phyloP scores from a whole-genome alignment of 2,888 invertebrate species.

The Drepana falcataria region DNA sequence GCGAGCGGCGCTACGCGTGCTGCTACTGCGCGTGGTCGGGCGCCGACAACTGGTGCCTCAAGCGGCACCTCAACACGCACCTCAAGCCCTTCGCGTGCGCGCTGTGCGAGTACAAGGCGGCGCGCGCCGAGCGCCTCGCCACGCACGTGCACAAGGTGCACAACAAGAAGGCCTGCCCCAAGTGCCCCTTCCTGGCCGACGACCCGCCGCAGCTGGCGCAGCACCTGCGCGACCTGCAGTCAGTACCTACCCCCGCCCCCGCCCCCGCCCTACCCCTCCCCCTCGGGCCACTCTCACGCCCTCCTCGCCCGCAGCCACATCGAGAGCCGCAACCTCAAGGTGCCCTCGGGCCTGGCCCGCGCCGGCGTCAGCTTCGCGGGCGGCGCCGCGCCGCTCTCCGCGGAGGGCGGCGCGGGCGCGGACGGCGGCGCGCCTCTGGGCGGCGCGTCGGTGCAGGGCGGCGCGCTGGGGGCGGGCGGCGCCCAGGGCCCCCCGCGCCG shows the following conservation, averaged over 20 bases:
- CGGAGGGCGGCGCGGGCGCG: constrained; percentile 15
- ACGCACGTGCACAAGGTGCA: constrained; percentile 95
- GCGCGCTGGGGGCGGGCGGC: constrained; percentile 8
- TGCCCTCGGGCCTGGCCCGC: constrained; percentile 66
- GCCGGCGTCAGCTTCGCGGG: constrained; percentile 30
- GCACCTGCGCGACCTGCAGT: constrained; percentile 89
- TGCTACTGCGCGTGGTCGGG: constrained; percentile 96
- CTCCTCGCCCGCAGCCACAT: constrained; percentile 67
- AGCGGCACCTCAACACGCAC: constrained; percentile 94
- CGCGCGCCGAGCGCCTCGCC: constrained; percentile 91
- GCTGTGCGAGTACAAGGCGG: constrained; percentile 95
- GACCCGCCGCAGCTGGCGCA: constrained; percentile 87
- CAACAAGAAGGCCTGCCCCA: constrained; percentile 92
- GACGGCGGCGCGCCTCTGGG: constrained; percentile 8
- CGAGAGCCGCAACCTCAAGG: constrained; percentile 80
- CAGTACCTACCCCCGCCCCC: constrained; percentile 54
- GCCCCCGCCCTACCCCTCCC: background rate
- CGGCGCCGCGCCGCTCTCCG: constrained; percentile 23
- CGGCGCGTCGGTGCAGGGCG: constrained; percentile 13
- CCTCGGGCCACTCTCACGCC: background rate
- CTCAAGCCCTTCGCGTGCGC: constrained; percentile 94
- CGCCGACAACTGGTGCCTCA: constrained; percentile 95
- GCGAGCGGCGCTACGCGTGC: constrained; percentile 88
- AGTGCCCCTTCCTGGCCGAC: constrained; percentile 92
- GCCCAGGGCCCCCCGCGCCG: constrained; percentile 37